These are phyloP conservation scores for Orthonychiurus folsomi DNA, from an alignment of 2,888 invertebrate genomes.

Conservation along the genomic window DNA sequence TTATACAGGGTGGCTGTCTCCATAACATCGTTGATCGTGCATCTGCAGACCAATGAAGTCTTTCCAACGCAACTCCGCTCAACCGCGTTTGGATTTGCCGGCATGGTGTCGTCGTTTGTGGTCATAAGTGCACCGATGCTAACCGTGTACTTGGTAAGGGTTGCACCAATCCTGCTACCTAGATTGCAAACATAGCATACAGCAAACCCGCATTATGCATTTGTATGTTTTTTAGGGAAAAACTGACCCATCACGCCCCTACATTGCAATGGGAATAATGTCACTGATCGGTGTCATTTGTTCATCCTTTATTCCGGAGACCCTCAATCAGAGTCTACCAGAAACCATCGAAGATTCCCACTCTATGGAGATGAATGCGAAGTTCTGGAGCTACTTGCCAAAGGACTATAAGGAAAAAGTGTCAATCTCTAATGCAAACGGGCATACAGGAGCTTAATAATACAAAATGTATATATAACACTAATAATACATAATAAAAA, in stretches of 20 bases:
- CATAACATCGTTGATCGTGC: not conserved
- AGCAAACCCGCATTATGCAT: too few species aligned
- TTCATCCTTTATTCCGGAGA: not conserved
- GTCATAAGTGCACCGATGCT: not conserved
- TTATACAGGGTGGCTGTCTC: not conserved
- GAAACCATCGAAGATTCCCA: not conserved
- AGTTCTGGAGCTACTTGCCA: not conserved
- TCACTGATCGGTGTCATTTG: not conserved
- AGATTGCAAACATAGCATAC: too few species aligned
- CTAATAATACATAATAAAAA: too few species aligned
- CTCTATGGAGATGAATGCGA: not conserved
- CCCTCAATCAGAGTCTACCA: not conserved
- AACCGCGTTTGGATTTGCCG: not conserved
- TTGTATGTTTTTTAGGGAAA: not conserved
- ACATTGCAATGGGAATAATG: not conserved
- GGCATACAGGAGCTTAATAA: too few species aligned
- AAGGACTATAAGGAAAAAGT: not conserved
- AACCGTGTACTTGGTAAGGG: not conserved
- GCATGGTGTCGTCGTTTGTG: not conserved
- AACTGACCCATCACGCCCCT: not conserved
- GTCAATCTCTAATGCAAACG: too few species aligned
- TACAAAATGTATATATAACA: too few species aligned
- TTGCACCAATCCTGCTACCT: too few species aligned
- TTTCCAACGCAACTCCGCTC: conserved; percentile 9
- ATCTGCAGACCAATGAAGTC: conserved; percentile 8